Evolutionary conservation across 1,140 invertebrate genomes (phyloP).

Genomic region (Choristoneura fumiferana): DNA sequence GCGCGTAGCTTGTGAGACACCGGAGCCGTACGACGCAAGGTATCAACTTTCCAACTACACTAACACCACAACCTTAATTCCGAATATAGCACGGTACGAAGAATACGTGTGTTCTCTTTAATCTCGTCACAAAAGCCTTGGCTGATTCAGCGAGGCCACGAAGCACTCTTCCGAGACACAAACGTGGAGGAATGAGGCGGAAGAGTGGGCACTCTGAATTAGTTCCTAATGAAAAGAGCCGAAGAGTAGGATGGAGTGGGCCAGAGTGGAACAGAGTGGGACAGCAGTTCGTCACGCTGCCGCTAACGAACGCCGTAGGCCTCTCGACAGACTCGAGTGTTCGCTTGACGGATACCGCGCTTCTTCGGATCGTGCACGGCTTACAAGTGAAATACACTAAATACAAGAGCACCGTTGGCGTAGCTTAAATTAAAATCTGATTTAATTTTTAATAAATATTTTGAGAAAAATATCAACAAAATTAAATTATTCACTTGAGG

Average conservation of each 20-base stretch:
- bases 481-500: no score
- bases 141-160: conserved; percentile 67
- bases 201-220: conserved; percentile 73
- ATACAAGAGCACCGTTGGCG: background rate
- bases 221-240: conserved; percentile 77
- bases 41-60: conserved; percentile 12
- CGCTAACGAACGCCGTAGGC: conserved; percentile 69
- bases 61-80: conserved; percentile 51
- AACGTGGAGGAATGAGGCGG: conserved; percentile 71
- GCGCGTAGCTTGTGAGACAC: background rate
- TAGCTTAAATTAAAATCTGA: conserved; percentile 36
- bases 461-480: conserved; percentile 32
- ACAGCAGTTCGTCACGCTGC: conserved; percentile 54
- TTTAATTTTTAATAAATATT: conserved; percentile 39
- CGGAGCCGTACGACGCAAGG: conserved; percentile 12
- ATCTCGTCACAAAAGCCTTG: conserved; percentile 75
- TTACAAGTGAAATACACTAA: conserved; percentile 34
- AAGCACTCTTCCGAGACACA: conserved; percentile 62
- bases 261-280: conserved; percentile 27
- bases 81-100: conserved; percentile 54
- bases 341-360: conserved; percentile 29
- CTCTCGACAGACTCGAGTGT: conserved; percentile 56
- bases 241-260: conserved; percentile 59
- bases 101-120: conserved; percentile 67
- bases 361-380: conserved; percentile 21